These are phyloP conservation scores for Ennomos fuscantarius DNA, from an alignment of 2,888 invertebrate species.

Conservation along the genomic window DNA sequence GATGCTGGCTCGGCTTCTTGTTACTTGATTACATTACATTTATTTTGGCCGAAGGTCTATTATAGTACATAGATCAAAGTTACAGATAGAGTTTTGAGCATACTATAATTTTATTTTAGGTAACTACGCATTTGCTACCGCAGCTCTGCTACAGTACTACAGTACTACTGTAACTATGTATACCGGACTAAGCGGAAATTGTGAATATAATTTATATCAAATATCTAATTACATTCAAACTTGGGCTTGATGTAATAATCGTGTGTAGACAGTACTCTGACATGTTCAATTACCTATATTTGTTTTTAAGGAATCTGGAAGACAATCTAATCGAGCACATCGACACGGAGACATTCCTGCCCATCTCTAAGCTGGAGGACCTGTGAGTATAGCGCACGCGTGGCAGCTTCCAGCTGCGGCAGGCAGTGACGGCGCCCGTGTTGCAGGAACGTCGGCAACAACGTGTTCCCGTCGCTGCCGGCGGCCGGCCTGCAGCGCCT, in stretches of 20 bases:
- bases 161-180: too few relatives aligned
- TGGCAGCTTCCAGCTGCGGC: not conserved
- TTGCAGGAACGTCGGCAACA: slow-evolving; percentile 95
- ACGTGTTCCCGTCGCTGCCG: slow-evolving; percentile 93
- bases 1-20: too few relatives aligned
- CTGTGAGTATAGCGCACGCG: slow-evolving; percentile 87
- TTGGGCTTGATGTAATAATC: not conserved
- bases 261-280: not conserved
- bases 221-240: too few relatives aligned
- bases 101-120: too few relatives aligned
- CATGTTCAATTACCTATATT: not conserved
- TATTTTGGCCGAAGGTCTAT: not conserved
- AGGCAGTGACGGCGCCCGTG: slow-evolving; percentile 1
- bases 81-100: too few relatives aligned
- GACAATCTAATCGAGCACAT: slow-evolving; percentile 93
- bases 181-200: too few relatives aligned
- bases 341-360: slow-evolving; percentile 93
- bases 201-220: too few relatives aligned
- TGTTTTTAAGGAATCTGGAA: slow-evolving; percentile 91
- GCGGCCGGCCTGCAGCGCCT: slow-evolving; percentile 92
- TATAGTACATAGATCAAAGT: too few relatives aligned
- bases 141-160: too few relatives aligned
- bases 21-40: too few relatives aligned
- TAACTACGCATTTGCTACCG: too few relatives aligned
- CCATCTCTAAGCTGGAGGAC: slow-evolving; percentile 92